Conservation (phyloP, 2,113 vertebrate species). For the Pholis gunnellus region DNA sequence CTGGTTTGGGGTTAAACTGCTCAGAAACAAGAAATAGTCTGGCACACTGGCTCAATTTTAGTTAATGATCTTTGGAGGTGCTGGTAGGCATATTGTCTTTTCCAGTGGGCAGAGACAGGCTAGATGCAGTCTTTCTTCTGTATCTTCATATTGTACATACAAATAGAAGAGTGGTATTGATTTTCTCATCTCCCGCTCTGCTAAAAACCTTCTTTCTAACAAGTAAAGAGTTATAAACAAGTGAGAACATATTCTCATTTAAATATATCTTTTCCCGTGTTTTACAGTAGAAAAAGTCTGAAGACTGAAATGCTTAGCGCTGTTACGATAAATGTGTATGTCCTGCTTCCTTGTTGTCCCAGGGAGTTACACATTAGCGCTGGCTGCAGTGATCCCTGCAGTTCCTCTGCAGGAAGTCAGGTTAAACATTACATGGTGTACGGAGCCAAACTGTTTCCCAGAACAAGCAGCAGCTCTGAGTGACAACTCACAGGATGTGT, state of each 20-base stretch:
- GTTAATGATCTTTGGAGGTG: neutral
- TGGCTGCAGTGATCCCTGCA: constrained; percentile 64
- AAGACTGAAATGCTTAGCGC: neutral
- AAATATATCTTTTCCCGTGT: neutral
- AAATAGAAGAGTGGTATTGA: neutral
- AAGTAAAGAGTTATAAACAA: neutral
- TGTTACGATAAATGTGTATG: neutral
- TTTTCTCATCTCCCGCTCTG: neutral
- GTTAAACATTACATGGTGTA: constrained; percentile 81
- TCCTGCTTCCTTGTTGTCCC: constrained; percentile 17
- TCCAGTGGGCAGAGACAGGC: neutral
- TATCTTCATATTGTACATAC: neutral
- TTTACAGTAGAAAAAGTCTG: neutral
- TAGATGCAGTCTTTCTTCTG: neutral
- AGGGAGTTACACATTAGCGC: constrained; percentile 72
- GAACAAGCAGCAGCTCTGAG: constrained; percentile 44
- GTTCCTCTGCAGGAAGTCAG: constrained; percentile 73
- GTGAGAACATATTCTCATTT: neutral
- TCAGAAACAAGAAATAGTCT: neutral
- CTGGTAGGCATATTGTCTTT: neutral
- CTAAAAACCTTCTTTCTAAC: neutral
- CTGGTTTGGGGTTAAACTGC: neutral
- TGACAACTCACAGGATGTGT: constrained; percentile 45
- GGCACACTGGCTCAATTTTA: neutral
- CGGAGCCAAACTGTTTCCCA: constrained; percentile 18